Percentiles rank a stretch among this genome's conserved stretches.
Conservation (phyloP, 2,113 vertebrate species). For the Anguilla japonica region DNA sequence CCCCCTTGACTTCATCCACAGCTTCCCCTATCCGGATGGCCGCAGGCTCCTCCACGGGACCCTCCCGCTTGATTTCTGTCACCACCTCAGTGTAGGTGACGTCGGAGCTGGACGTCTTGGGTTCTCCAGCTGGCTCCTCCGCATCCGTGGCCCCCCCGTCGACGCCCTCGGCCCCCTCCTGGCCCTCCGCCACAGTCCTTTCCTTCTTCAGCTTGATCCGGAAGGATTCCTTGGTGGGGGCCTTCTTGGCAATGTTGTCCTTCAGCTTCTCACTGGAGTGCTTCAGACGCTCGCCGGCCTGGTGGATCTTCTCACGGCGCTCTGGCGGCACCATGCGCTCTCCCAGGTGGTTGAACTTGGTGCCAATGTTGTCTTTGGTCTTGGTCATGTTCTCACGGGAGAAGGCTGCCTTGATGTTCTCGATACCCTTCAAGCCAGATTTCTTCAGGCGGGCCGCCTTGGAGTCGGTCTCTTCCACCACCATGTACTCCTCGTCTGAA, state of each 20-base stretch:
- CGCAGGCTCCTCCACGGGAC: slow-evolving; percentile 58
- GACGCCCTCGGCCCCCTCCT: slow-evolving; percentile 73
- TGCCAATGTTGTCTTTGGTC: slow-evolving; percentile 87
- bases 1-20: slow-evolving; percentile 65
- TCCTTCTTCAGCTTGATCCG: slow-evolving; percentile 86
- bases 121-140: slow-evolving; percentile 54
- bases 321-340: slow-evolving; percentile 91
- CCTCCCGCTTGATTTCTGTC: slow-evolving; percentile 77
- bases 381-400: slow-evolving; percentile 93
- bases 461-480: slow-evolving; percentile 77
- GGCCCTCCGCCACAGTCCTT: slow-evolving; percentile 72
- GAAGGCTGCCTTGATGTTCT: slow-evolving; percentile 91
- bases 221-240: slow-evolving; percentile 83
- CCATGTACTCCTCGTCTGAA: slow-evolving; percentile 90
- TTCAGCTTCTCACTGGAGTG: slow-evolving; percentile 86
- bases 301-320: slow-evolving; percentile 86
- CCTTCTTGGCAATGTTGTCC: slow-evolving; percentile 86
- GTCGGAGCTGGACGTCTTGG: slow-evolving; percentile 58
- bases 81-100: slow-evolving; percentile 78
- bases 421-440: slow-evolving; percentile 82
- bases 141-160: slow-evolving; percentile 58
- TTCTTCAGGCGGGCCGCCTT: slow-evolving; percentile 82
- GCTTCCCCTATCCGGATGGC: slow-evolving; percentile 62
- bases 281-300: slow-evolving; percentile 83
- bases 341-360: slow-evolving; percentile 84